These are phyloP conservation scores for Tetramorium bicarinatum DNA, from an alignment of 2,888 invertebrate genomes.

Conservation along the genomic window DNA sequence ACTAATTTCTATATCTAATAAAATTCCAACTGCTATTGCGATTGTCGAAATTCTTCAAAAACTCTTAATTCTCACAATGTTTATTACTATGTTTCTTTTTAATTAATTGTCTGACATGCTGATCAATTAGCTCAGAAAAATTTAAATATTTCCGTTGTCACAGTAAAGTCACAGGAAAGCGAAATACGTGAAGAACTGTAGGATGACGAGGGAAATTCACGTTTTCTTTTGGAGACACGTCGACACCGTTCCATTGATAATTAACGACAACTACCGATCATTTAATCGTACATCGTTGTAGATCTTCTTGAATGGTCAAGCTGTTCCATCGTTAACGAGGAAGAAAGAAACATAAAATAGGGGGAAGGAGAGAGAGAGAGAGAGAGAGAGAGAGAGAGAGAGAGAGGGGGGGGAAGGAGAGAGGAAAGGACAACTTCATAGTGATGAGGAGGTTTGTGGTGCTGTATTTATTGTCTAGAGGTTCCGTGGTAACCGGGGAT, in stretches of 20 bases:
- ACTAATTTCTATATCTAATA: not conserved
- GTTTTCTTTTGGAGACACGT: not conserved
- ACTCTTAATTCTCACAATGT: not conserved
- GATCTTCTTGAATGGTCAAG: conserved; percentile 31
- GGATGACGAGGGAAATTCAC: not conserved
- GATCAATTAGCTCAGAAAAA: not conserved
- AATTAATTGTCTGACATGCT: not conserved
- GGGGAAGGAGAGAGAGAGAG: not conserved
- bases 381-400: not conserved
- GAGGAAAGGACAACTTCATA: conserved; percentile 62
- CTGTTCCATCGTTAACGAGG: conserved; percentile 48
- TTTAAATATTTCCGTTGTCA: not conserved
- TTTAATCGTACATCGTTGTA: conserved; percentile 6
- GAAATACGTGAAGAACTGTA: not conserved
- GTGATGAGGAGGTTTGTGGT: conserved; percentile 46
- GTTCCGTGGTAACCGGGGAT: conserved; percentile 54
- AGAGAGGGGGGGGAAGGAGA: not conserved
- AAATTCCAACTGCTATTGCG: not conserved
- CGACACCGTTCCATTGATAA: conserved; percentile 16
- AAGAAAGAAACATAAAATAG: conserved; percentile 24
- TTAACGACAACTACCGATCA: conserved; percentile 42
- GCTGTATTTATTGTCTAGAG: conserved; percentile 69
- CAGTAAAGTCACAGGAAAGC: not conserved
- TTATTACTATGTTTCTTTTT: not conserved
- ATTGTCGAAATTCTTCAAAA: not conserved